phyloP scores from a whole-genome alignment of 92 coral and sea anemone genomes.

The Parazoanthus atlanticus region DNA sequence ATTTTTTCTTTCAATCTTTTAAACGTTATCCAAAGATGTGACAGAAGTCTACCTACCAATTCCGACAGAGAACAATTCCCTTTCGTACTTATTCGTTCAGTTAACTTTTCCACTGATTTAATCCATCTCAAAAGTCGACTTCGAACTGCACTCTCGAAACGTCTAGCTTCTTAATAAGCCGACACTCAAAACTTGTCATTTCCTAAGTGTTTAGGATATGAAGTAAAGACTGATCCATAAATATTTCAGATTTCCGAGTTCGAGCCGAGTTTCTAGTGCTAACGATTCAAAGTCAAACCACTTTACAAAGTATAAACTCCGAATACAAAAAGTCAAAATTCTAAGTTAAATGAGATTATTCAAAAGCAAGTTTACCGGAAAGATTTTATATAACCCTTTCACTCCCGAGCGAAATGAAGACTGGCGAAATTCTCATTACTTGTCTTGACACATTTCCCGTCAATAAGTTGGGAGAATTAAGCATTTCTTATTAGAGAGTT shows the following conservation, averaged over 20 bases:
- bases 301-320: not conserved
- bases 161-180: not conserved
- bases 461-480: too few relatives aligned
- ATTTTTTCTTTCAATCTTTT: too few relatives aligned
- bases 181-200: conserved; percentile 9
- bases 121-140: not conserved
- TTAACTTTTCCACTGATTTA: conserved; percentile 4
- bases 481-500: too few relatives aligned
- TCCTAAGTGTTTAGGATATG: conserved; percentile 5
- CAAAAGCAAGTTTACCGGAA: too few relatives aligned
- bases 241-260: not conserved
- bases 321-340: too few relatives aligned
- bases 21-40: not conserved
- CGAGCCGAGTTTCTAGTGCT: not conserved
- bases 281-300: not conserved
- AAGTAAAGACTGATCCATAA: not conserved
- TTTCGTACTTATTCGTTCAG: not conserved
- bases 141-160: too few relatives aligned
- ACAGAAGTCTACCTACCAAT: not conserved
- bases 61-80: not conserved
- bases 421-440: too few relatives aligned
- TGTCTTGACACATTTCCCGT: too few relatives aligned
- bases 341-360: too few relatives aligned
- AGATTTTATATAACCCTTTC: too few relatives aligned
- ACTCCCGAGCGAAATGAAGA: too few relatives aligned